Evolutionary conservation across 2,797 vertebrate species (phyloP).

Genomic region (Anas bernieri): DNA sequence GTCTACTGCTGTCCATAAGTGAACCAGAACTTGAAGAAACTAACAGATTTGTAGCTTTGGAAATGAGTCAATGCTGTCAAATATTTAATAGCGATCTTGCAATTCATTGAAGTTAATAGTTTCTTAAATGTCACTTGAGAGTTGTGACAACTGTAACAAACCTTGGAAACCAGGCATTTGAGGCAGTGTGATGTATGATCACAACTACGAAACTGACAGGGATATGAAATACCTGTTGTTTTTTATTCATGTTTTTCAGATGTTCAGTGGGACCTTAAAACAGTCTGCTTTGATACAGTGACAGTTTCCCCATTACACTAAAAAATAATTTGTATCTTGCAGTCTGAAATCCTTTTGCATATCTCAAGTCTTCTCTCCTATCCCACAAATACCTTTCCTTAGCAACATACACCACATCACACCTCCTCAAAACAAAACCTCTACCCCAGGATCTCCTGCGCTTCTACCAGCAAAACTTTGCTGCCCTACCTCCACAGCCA

Average conservation of each 20-base stretch:
- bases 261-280: conserved; percentile 31
- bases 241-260: background rate
- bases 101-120: conserved; percentile 29
- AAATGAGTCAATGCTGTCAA: conserved; percentile 31
- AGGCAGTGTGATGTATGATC: conserved; percentile 23
- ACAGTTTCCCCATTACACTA: background rate
- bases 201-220: background rate
- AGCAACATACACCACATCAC: background rate
- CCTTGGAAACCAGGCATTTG: conserved; percentile 55
- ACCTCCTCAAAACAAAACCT: background rate
- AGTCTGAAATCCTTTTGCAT: background rate
- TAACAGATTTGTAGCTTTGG: conserved; percentile 14
- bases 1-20: background rate
- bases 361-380: background rate
- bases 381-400: background rate
- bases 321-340: background rate
- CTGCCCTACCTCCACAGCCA: background rate
- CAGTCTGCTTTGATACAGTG: background rate
- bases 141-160: background rate
- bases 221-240: conserved; percentile 1
- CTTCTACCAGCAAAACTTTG: background rate
- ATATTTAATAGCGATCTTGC: conserved; percentile 50
- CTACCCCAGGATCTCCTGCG: background rate
- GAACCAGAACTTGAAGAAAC: conserved; percentile 40
- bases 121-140: conserved; percentile 47